Evolutionary conservation across 2,797 vertebrate species (phyloP).

Genomic region (Eurystomus glaucurus): DNA sequence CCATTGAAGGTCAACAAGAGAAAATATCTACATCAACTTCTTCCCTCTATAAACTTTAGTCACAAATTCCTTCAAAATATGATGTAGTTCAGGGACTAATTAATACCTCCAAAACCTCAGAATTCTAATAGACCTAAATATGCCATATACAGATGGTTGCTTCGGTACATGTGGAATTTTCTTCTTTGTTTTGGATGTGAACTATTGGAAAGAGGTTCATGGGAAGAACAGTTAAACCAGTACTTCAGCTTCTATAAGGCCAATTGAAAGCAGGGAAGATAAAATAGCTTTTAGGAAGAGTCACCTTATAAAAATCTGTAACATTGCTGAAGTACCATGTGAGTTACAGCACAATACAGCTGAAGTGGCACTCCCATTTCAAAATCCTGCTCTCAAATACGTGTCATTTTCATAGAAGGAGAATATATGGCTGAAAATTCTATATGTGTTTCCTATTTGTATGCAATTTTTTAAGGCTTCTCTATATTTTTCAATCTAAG

Average conservation of each 20-base stretch:
- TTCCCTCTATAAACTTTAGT: background rate
- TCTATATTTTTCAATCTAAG: background rate
- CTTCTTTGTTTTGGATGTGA: background rate
- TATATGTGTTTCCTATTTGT: background rate
- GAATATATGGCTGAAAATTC: background rate
- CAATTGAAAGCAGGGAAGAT: background rate
- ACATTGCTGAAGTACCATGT: background rate
- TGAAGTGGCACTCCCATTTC: background rate
- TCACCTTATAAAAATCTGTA: background rate
- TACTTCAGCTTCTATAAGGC: background rate
- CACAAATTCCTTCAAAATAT: background rate
- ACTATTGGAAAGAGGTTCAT: background rate
- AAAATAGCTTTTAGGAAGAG: conserved; percentile 33
- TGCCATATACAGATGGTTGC: background rate
- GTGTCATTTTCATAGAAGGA: background rate
- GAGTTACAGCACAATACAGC: background rate
- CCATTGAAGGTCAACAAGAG: background rate
- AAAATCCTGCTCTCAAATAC: background rate
- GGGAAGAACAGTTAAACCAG: background rate
- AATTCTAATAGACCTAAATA: background rate
- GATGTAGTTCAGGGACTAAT: background rate
- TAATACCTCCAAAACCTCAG: background rate
- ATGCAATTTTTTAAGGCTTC: background rate
- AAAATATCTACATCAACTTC: background rate
- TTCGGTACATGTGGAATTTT: background rate